A percentile compares a stretch with the other conserved stretches of the same genome.
Conservation (phyloP, 2,888 invertebrate genomes). For the Pocota personata region DNA sequence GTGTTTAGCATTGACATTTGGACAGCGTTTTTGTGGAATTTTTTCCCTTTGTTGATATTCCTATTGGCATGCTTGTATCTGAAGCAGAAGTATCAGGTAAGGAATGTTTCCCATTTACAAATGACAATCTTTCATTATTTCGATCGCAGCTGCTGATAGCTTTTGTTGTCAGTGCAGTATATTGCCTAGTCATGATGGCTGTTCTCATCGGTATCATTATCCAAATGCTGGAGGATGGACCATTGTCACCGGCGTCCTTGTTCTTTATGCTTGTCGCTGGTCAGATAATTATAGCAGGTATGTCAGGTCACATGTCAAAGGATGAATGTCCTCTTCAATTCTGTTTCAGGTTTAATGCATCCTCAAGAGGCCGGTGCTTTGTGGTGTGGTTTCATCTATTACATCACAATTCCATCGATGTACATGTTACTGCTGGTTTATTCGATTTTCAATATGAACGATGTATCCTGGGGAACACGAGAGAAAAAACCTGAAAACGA, state of each 20-base stretch:
- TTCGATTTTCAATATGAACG: slow-evolving; percentile 95
- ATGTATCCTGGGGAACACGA: slow-evolving; percentile 97
- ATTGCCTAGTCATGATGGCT: slow-evolving; percentile 94
- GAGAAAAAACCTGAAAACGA: slow-evolving; percentile 85
- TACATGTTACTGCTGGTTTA: slow-evolving; percentile 96
- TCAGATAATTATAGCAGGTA: slow-evolving; percentile 87
- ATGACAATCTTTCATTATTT: not conserved
- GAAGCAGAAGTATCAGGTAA: slow-evolving; percentile 86
- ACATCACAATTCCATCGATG: slow-evolving; percentile 96
- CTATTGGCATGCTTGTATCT: slow-evolving; percentile 86
- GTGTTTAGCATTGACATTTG: slow-evolving; percentile 89
- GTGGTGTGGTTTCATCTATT: slow-evolving; percentile 91
- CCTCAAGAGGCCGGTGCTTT: slow-evolving; percentile 91
- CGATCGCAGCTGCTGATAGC: slow-evolving; percentile 87
- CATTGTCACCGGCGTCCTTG: slow-evolving; percentile 92
- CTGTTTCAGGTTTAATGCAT: slow-evolving; percentile 86
- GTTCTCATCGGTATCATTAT: slow-evolving; percentile 91
- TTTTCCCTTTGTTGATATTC: slow-evolving; percentile 87
- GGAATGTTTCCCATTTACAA: not conserved
- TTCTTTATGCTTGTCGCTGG: slow-evolving; percentile 90
- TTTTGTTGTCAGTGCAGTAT: slow-evolving; percentile 89
- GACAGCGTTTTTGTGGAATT: slow-evolving; percentile 87
- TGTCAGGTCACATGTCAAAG: not conserved
- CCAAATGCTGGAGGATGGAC: slow-evolving; percentile 91
- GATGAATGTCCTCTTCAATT: not conserved